These are phyloP conservation scores for Ciona savignyi DNA, from an alignment of 23 tunicate genomes.

Conservation along the genomic window DNA sequence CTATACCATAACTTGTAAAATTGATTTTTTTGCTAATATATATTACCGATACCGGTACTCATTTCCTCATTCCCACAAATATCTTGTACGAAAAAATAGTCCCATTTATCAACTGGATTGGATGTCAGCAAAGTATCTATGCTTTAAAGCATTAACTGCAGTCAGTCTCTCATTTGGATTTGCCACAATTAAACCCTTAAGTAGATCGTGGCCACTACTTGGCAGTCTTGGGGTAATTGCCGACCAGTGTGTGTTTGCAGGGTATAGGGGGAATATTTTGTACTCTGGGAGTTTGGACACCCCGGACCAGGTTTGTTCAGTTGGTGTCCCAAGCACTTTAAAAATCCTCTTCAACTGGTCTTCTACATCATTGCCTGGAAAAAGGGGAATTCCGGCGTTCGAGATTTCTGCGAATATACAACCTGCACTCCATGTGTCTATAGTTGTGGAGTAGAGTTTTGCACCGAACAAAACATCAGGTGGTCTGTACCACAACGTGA, in stretches of 20 bases:
- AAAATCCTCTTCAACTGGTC: conserved; percentile 84
- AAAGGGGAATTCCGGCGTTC: conserved; percentile 85
- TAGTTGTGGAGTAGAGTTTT: conserved; percentile 68
- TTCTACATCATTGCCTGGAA: conserved; percentile 95
- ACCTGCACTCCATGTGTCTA: conserved; percentile 94
- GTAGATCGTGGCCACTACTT: conserved; percentile 66
- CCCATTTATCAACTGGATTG: neutral
- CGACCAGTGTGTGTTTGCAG: conserved; percentile 62
- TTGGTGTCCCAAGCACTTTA: conserved; percentile 83
- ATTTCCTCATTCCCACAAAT: too few species aligned
- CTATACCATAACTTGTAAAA: too few species aligned
- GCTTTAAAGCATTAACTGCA: conserved; percentile 80
- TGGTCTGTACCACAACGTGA: conserved; percentile 95
- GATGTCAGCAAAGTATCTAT: conserved; percentile 53
- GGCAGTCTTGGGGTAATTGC: conserved; percentile 54
- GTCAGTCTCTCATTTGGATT: conserved; percentile 65
- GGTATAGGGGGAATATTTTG: conserved; percentile 76
- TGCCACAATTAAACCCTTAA: conserved; percentile 39
- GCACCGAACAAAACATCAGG: conserved; percentile 97
- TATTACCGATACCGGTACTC: too few species aligned
- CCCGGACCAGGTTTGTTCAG: conserved; percentile 87
- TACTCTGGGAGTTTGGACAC: conserved; percentile 78
- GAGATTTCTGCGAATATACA: conserved; percentile 97
- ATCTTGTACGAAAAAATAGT: too few species aligned
- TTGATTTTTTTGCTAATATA: too few species aligned